Evolutionary conservation across 2,888 invertebrate species (phyloP).

Genomic region (Apotomis capreana): DNA sequence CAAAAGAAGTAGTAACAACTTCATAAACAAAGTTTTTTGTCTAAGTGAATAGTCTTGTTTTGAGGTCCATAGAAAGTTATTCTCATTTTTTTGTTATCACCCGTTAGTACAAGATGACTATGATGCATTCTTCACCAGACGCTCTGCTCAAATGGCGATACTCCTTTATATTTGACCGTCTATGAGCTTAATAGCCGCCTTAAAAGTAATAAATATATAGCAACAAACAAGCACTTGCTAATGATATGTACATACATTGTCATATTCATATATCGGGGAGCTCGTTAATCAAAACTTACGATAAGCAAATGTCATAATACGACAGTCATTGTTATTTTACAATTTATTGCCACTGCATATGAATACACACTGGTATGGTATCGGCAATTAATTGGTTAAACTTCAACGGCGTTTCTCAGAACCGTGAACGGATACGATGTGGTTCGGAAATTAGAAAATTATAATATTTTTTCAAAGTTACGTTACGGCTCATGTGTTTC

Average conservation of each 20-base stretch:
- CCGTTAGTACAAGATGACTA: not conserved
- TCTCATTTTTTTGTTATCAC: no score
- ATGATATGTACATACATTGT: not conserved
- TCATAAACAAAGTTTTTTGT: no score
- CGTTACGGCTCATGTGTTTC: slow-evolving; percentile 64
- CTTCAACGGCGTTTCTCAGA: slow-evolving; percentile 30
- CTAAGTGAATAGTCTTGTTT: no score
- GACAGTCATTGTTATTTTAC: slow-evolving; percentile 32
- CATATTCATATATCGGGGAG: not conserved
- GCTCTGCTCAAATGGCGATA: not conserved
- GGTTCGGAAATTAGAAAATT: slow-evolving; percentile 49
- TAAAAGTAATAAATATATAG: slow-evolving; percentile 8
- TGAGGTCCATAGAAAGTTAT: no score
- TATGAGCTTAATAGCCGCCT: not conserved
- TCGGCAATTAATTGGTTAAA: slow-evolving; percentile 35
- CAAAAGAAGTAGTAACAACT: no score
- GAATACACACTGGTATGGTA: slow-evolving; percentile 18
- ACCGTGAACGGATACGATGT: slow-evolving; percentile 40
- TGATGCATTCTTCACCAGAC: not conserved
- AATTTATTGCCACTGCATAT: slow-evolving; percentile 34
- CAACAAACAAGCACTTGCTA: not conserved
- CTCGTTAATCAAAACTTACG: slow-evolving; percentile 20
- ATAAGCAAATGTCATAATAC: slow-evolving; percentile 30
- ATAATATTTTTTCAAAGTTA: slow-evolving; percentile 58
- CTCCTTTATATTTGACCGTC: not conserved